Conservation (phyloP, 2,113 vertebrate genomes). For the Mormoops blainvillei region DNA sequence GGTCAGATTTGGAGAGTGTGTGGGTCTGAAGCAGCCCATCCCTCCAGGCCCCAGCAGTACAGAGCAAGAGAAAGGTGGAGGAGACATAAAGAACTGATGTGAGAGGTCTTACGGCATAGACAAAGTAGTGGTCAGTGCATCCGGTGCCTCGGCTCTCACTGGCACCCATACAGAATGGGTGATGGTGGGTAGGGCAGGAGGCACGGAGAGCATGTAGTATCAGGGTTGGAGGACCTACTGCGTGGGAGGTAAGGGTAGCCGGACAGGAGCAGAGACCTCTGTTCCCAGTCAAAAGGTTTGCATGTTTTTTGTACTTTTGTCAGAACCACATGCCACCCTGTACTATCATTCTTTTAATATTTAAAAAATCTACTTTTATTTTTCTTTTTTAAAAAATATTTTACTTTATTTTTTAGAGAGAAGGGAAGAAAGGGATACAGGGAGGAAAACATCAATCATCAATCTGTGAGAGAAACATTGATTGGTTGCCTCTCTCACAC, state of each 20-base stretch:
- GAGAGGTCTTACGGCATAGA: not conserved
- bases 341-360: not conserved
- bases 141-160: not conserved
- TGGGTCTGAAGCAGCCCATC: not conserved
- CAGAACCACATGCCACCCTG: no score
- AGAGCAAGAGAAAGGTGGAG: not conserved
- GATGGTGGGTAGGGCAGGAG: not conserved
- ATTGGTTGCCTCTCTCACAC: no score
- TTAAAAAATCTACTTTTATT: not conserved
- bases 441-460: no score
- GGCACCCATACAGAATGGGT: not conserved
- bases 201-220: not conserved
- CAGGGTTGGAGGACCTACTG: not conserved
- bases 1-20: not conserved
- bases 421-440: not conserved
- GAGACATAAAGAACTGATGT: not conserved
- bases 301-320: not conserved
- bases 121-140: not conserved
- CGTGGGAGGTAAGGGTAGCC: not conserved
- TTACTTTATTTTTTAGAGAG: no score
- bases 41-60: no score
- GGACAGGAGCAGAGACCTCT: not conserved
- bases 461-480: no score
- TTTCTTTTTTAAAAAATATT: no score
- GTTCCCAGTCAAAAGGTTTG: not conserved